Percentiles rank a stretch among this genome's conserved stretches.
Conservation (phyloP, 2,888 invertebrate genomes). For the Erebia palarica region DNA sequence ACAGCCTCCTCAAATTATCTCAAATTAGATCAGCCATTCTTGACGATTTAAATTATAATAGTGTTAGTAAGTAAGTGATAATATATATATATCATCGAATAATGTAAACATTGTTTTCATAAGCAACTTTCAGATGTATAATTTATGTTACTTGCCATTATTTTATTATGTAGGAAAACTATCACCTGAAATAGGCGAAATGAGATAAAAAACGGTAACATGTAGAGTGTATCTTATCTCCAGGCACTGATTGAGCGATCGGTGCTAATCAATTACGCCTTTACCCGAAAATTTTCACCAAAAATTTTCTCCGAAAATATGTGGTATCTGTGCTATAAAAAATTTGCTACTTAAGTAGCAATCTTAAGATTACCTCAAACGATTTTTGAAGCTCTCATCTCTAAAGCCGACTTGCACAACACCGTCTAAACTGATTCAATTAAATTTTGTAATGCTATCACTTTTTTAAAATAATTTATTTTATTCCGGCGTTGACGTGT, state of each 20-base stretch:
- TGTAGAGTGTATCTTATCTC: background rate
- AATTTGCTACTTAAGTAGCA: background rate
- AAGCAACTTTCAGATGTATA: too few species aligned
- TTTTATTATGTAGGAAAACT: too few species aligned
- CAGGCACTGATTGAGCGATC: conserved; percentile 16
- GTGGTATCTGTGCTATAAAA: background rate
- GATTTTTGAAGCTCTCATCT: background rate
- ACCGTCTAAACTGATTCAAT: too few species aligned
- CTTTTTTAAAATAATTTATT: too few species aligned
- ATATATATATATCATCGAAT: too few species aligned
- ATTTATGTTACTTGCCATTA: too few species aligned
- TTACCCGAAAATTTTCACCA: background rate
- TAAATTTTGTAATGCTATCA: too few species aligned
- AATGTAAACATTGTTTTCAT: too few species aligned
- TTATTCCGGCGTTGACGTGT: too few species aligned
- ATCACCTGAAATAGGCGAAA: background rate
- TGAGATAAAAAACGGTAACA: background rate
- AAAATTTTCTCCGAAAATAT: conserved; percentile 2
- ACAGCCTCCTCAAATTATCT: too few species aligned
- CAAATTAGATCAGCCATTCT: background rate
- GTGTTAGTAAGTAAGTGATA: too few species aligned
- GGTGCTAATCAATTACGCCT: conserved; percentile 15
- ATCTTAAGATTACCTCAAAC: background rate
- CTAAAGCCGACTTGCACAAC: too few species aligned
- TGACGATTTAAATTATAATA: background rate